These are phyloP conservation scores for Pelosia muscerda DNA, from an alignment of 2,888 invertebrate species.

Conservation along the genomic window DNA sequence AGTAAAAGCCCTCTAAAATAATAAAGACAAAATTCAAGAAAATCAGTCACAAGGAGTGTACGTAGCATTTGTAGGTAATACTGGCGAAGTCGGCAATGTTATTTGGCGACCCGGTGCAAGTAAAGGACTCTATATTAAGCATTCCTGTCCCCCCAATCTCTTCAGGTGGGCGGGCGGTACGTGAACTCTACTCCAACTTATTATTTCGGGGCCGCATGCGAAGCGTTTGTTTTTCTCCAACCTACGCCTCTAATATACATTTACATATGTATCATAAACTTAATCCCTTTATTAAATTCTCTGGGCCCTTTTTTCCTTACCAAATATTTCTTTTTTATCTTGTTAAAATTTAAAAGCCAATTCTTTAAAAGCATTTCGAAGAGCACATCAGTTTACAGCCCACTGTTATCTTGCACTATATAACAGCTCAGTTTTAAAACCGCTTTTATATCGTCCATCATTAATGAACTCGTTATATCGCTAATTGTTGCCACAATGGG, in stretches of 20 bases:
- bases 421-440: conserved; percentile 53
- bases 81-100: conserved; percentile 77
- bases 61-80: conserved; percentile 61
- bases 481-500: conserved; percentile 82
- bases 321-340: conserved; percentile 57
- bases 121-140: conserved; percentile 86
- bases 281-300: conserved; percentile 81
- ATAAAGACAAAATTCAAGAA: conserved; percentile 47
- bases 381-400: conserved; percentile 35
- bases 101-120: conserved; percentile 81
- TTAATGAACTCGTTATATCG: conserved; percentile 81
- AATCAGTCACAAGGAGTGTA: conserved; percentile 57
- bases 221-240: conserved; percentile 80
- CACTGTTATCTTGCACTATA: conserved; percentile 52
- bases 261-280: conserved; percentile 71
- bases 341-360: conserved; percentile 37
- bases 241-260: conserved; percentile 68
- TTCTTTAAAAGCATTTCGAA: conserved; percentile 37
- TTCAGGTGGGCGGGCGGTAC: conserved; percentile 79
- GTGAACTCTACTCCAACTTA: conserved; percentile 83
- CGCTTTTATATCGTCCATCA: conserved; percentile 55
- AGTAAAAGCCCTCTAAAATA: conserved; percentile 43
- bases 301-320: conserved; percentile 54
- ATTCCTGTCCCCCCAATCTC: conserved; percentile 83
- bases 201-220: conserved; percentile 79